Evolutionary conservation across 2,113 vertebrate species (phyloP), one percentile per base, ranked within the genome.

Genomic region (Grammomys dolichurus): DNA sequence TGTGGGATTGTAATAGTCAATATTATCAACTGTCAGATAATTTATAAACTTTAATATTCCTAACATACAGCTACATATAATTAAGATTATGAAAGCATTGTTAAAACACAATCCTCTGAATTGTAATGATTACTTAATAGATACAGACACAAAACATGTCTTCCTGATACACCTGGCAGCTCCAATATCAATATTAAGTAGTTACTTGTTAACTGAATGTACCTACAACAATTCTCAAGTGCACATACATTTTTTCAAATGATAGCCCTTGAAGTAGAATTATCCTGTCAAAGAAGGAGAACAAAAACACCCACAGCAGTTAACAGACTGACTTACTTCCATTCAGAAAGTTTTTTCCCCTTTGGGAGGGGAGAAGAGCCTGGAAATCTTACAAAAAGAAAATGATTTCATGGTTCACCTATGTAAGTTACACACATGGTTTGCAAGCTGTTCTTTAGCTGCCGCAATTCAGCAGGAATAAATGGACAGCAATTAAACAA

Each of bases 191-290:
- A 87, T 96, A 96, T n/a, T 87, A 78, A 95, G 89, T 93, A 90
- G 89, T 97, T 77, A 96, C 97, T 95, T 98, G 75, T 96, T 97
- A 95, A 95, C 91, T 97, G 20, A 0, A n/a, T 97, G 85, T 9
- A 95, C 33, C 60, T 93, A 81, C 90, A 97, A 92, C 90, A 97
- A 98, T 89, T 96, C 95, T 97, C 94, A 95, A 93, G 97, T 97
- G 96, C 89, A 98, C 95, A 98, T 96, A 98, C 96, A 92, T 95
- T 96, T 96, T 67, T 96, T 87, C 77, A 94, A 98, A 87, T 94
- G 88, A 97, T n/a, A 92, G 60, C 94, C 80, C 91, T 54, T 48
- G 89, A 97, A 97, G 78, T 80, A 2, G 8, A 87, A 72, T 56
- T 94, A 98, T 97, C 93, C 40, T 70, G 75, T 78, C 70, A 96